These are phyloP conservation scores for Temnothorax nylanderi DNA, from an alignment of 1,140 invertebrate genomes.

Conservation along the genomic window DNA sequence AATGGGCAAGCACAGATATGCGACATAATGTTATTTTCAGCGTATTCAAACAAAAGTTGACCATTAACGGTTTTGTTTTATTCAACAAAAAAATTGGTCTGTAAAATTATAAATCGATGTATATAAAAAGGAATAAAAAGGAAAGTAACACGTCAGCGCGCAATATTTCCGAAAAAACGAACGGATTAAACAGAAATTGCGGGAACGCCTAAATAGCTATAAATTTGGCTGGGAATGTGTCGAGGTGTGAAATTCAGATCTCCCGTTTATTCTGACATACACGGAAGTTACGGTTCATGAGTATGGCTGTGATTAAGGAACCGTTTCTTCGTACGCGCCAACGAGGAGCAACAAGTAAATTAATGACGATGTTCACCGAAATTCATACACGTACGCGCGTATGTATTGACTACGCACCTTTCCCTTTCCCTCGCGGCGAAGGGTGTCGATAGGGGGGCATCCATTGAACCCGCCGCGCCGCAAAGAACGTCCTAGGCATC, in stretches of 20 bases:
- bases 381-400: background rate
- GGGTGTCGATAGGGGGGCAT: constrained; percentile 35
- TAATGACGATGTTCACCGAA: constrained; percentile 29
- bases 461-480: constrained; percentile 68
- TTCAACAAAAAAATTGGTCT: background rate
- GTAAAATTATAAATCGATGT: background rate
- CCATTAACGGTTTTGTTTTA: too few relatives aligned
- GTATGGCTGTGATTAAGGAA: constrained; percentile 38
- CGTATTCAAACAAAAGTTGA: background rate
- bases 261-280: constrained; percentile 23
- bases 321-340: constrained; percentile 25
- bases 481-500: constrained; percentile 36
- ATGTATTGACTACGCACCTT: constrained; percentile 24
- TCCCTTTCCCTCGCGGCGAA: constrained; percentile 37
- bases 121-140: background rate
- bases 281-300: constrained; percentile 47
- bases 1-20: background rate
- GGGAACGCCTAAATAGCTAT: background rate
- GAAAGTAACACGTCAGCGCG: background rate
- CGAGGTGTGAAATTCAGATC: constrained; percentile 40
- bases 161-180: background rate
- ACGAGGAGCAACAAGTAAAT: constrained; percentile 48
- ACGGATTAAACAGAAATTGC: background rate
- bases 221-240: constrained; percentile 19
- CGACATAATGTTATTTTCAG: background rate